Evolutionary conservation across 2,113 vertebrate species (phyloP), one percentile per base, ranked within the genome.

Genomic region (Daboia siamensis): DNA sequence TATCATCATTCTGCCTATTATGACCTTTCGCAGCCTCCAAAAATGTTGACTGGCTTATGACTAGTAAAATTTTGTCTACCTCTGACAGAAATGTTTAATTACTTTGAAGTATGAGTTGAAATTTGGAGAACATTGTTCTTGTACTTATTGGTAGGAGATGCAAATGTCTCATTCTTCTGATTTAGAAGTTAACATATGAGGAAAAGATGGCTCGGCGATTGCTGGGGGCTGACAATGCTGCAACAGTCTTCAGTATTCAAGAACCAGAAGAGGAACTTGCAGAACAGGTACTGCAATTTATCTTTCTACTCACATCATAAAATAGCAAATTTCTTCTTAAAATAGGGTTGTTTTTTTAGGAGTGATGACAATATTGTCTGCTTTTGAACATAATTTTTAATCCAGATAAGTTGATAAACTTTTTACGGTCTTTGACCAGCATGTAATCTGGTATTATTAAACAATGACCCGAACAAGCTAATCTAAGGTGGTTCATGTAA

Each of bases 121-220:
- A 59, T 51, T 48, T 46, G 44, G 69, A 80, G 15, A 39, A 80
- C 54, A 15, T 93, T 33, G 24, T 86, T 85, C n/a, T 4, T 91
- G 12, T 4, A n/a, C 90, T 74, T 86, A 88, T 64, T 64, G 69
- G n/a, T 12, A 4, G 87, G 10, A 91, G 93, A 92, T 51, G 57
- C n/a, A 39, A 93, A 90, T 0, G 54, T 20, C 24, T 91, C 48
- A 11, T 89, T 15, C 85, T 46, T 93, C 56, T 93, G 92, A 20
- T 91, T 94, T 97, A 99, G 99, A 99, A 97, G 96, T 96, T 99
- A 97, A 99, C 99, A 0, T 99, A 99, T 33, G 99, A 99, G 93
- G 99, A 99, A 96, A 99, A 99, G 97, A 99, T 99, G 98, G 99
- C 99, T 92, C 99, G 99, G 89, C 98, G 99, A 44, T 97, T 99